Evolutionary conservation across 2,797 vertebrate genomes (phyloP), one percentile per base, ranked within the genome.

Genomic region (Botia kubotai): DNA sequence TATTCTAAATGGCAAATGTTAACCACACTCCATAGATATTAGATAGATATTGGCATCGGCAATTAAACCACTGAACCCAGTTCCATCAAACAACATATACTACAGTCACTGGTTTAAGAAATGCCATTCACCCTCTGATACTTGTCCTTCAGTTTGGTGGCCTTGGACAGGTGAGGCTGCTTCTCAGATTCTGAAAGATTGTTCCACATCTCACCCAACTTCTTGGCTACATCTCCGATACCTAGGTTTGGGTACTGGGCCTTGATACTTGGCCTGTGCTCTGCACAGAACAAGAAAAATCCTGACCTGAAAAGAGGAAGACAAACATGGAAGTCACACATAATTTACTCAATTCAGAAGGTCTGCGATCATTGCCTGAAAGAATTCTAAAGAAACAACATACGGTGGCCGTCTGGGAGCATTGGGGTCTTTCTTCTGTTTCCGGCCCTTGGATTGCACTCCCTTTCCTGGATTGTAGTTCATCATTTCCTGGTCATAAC

Each of bases 401-500:
- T 93, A 96, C 94, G 94, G 93, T 85, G 95, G 95, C 87, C 95
- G 93, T 84, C 95, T 95, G 0, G 95, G 95, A 0, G 94, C 95
- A 84, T 95, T 95, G 3, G 95, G 95, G 75, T 96, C 95, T 90
- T 96, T 95, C 80, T 81, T 83, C 90, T 95, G 95, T 88, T 96
- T 96, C 12, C 48, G 53, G 84, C 94, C 90, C 82, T 92, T 94
- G 33, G 33, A 5, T 33, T 33, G 33, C 4, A 33, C 3, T 33
- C 33, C 33, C 80, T 96, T 95, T 55, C 94, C 93, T 68, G 95
- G 95, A 83, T 93, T 93, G 12, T 93, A 96, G 83, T 90, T 93
- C 89, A 94, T 96, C 95, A 96, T 96, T 91, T 96, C 95, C 82
- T 93, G 89, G 83, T 96, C 95, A 82, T 95, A 96, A 81, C 94